Conservation (phyloP, 2,113 vertebrate species). For the Lepidothrix coronata region DNA sequence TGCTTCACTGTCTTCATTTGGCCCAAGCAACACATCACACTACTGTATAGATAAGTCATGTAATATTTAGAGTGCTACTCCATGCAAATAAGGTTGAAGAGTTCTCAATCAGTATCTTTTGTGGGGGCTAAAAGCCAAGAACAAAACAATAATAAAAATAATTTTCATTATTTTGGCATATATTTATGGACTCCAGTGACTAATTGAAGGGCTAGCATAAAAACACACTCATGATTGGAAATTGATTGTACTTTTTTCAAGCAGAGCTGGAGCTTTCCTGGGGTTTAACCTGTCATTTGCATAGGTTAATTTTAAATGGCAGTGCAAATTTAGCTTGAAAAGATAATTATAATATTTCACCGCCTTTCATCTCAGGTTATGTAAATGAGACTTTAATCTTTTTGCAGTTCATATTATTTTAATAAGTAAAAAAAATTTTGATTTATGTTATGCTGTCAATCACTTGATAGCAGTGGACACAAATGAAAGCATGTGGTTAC, state of each 20-base stretch:
- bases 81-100: not conserved
- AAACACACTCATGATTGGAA: constrained; percentile 59
- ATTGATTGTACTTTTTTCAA: constrained; percentile 60
- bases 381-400: constrained; percentile 87
- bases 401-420: constrained; percentile 76
- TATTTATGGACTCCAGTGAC: constrained; percentile 32
- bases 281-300: constrained; percentile 85
- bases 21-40: not conserved
- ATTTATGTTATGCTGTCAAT: constrained; percentile 83
- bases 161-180: not conserved
- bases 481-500: constrained; percentile 69
- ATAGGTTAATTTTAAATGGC: constrained; percentile 96
- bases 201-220: constrained; percentile 52
- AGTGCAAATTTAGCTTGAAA: constrained; percentile 93
- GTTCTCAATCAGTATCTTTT: not conserved
- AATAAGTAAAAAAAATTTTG: constrained; percentile 75
- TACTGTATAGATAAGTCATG: not conserved
- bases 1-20: not conserved
- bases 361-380: constrained; percentile 87
- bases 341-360: constrained; percentile 94
- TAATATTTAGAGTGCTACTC: not conserved
- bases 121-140: not conserved
- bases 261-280: constrained; percentile 58
- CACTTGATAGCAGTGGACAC: constrained; percentile 57
- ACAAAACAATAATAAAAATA: not conserved